Evolutionary conservation across 2,888 invertebrate genomes (phyloP).

Genomic region (Ceraclea dissimilis): DNA sequence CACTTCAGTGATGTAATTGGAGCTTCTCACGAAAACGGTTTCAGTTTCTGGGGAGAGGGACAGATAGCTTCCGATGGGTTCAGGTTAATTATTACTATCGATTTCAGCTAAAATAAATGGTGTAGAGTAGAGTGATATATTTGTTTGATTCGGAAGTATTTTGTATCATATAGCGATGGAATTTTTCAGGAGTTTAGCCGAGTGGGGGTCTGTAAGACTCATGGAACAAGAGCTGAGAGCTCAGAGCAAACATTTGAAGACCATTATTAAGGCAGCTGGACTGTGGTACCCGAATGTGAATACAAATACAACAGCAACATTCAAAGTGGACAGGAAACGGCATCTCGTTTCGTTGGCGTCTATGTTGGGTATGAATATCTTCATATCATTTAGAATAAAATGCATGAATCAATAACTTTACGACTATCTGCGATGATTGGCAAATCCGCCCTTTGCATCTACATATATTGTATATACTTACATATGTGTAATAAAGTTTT

Average conservation of each 20-base stretch:
- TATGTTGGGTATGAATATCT: conserved; percentile 60
- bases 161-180: too few relatives aligned
- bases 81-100: conserved; percentile 52
- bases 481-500: too few relatives aligned
- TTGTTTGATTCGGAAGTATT: too few relatives aligned
- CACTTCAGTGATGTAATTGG: conserved; percentile 97
- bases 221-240: conserved; percentile 85
- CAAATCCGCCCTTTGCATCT: too few relatives aligned
- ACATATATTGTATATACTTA: too few relatives aligned
- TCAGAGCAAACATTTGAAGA: conserved; percentile 67
- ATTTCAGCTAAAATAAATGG: too few relatives aligned
- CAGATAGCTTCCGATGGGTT: conserved; percentile 83
- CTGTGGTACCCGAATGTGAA: conserved; percentile 87
- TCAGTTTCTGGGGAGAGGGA: conserved; percentile 88
- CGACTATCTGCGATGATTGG: too few relatives aligned
- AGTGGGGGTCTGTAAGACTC: conserved; percentile 82
- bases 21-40: conserved; percentile 83
- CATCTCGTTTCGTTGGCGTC: conserved; percentile 82
- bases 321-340: conserved; percentile 76
- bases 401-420: too few relatives aligned
- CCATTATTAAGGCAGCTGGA: conserved; percentile 83
- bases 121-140: too few relatives aligned
- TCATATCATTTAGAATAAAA: not conserved
- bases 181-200: conserved; percentile 55
- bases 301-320: conserved; percentile 70